phyloP scores from a whole-genome alignment of 2,888 invertebrate species.

The Pseudococcus longispinus region DNA sequence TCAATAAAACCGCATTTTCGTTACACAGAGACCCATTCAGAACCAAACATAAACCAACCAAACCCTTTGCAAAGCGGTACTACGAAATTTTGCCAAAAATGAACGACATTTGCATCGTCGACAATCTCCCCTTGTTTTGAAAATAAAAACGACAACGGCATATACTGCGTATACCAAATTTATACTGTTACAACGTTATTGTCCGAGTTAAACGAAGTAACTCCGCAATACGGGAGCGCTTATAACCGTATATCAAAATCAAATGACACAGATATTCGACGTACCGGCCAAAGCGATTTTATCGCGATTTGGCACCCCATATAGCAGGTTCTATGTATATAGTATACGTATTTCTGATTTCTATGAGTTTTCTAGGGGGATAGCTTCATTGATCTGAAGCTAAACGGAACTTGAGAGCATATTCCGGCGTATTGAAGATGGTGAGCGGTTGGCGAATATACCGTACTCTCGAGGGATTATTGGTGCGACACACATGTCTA shows the following conservation, averaged over 20 bases:
- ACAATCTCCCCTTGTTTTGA: slow-evolving; percentile 26
- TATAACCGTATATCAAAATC: slow-evolving; percentile 49
- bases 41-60: neutral
- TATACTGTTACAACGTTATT: slow-evolving; percentile 37
- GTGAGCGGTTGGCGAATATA: neutral
- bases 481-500: slow-evolving; percentile 21
- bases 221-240: slow-evolving; percentile 32
- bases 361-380: neutral
- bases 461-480: slow-evolving; percentile 22
- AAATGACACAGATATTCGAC: slow-evolving; percentile 51
- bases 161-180: slow-evolving; percentile 2
- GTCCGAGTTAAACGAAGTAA: slow-evolving; percentile 23
- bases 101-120: slow-evolving; percentile 32
- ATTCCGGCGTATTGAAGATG: slow-evolving; percentile 2
- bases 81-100: slow-evolving; percentile 15
- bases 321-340: slow-evolving; percentile 15
- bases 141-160: slow-evolving; percentile 17
- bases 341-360: slow-evolving; percentile 18
- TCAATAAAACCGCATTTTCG: slow-evolving; percentile 5
- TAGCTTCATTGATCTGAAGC: neutral
- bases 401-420: slow-evolving; percentile 30
- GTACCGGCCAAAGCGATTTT: slow-evolving; percentile 47
- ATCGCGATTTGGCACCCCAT: slow-evolving; percentile 46
- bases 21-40: neutral
- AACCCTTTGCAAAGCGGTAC: neutral